Evolutionary conservation across 2,113 vertebrate species (phyloP).

Genomic region (Ginglymostoma cirratum): DNA sequence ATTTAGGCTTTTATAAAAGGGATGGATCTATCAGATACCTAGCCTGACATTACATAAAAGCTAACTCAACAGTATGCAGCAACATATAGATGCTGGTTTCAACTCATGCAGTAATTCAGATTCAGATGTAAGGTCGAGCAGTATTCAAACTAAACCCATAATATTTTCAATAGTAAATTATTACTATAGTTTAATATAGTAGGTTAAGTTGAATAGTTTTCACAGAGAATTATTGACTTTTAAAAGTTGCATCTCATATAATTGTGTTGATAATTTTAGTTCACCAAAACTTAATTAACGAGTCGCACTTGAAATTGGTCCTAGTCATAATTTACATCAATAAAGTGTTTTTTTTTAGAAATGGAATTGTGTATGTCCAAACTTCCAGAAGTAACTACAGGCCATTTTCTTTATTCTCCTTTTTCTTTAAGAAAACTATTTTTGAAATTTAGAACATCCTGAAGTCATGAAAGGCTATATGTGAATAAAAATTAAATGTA

Average conservation of each 20-base stretch:
- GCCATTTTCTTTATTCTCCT: not conserved
- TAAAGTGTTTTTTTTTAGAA: not conserved
- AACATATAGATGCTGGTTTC: not conserved
- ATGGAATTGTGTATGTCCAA: not conserved
- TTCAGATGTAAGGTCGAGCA: not conserved
- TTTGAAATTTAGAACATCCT: not conserved
- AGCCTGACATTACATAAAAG: not conserved
- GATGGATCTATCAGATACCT: not conserved
- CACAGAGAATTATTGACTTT: not conserved
- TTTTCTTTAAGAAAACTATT: not conserved
- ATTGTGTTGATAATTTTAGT: not conserved
- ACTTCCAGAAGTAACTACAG: not conserved
- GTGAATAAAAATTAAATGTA: not conserved
- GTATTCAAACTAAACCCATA: not conserved
- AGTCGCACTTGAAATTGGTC: not conserved
- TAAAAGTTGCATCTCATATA: not conserved
- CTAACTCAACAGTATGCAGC: not conserved
- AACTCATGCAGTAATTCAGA: not conserved
- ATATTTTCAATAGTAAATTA: not conserved
- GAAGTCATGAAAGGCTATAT: not conserved
- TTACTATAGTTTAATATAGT: not conserved
- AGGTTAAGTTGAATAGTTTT: not conserved
- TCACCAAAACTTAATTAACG: not conserved
- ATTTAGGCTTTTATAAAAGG: not conserved
- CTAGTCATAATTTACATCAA: not conserved